Conservation (phyloP, 2,797 vertebrate genomes). For the Enteromius radiatus region DNA sequence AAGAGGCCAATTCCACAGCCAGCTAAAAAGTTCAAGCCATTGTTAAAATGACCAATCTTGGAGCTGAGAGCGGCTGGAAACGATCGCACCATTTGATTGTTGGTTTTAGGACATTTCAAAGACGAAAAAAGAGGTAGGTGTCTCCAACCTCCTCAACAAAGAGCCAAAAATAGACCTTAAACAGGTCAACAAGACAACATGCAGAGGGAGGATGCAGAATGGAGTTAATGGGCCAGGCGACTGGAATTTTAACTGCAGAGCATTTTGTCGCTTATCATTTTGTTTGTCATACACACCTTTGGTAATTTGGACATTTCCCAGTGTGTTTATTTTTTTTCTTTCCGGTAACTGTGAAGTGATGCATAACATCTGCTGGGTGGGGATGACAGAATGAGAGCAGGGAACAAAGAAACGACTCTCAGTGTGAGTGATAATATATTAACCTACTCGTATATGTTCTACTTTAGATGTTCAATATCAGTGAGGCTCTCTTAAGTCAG, state of each 20-base stretch:
- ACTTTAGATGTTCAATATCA: background rate
- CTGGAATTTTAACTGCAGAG: background rate
- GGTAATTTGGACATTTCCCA: constrained; percentile 12
- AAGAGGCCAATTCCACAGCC: constrained; percentile 37
- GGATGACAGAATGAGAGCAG: constrained; percentile 51
- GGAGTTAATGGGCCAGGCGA: constrained; percentile 16
- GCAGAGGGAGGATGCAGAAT: background rate
- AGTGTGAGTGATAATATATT: constrained; percentile 4
- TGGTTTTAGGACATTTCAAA: background rate
- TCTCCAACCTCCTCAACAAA: constrained; percentile 4
- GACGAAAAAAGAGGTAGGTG: constrained; percentile 10
- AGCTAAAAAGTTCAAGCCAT: constrained; percentile 35
- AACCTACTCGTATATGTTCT: background rate
- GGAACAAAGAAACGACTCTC: constrained; percentile 24
- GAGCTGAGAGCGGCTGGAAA: constrained; percentile 23
- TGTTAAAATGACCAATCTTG: background rate
- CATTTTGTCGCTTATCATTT: background rate
- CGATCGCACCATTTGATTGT: constrained; percentile 43
- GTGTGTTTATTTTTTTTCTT: constrained; percentile 34
- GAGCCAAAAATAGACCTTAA: constrained; percentile 22
- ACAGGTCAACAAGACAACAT: background rate
- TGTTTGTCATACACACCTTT: constrained; percentile 27
- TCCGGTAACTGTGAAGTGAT: constrained; percentile 26
- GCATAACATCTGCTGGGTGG: constrained; percentile 29
- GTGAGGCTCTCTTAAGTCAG: background rate